A percentile compares a stretch with the other conserved stretches of the same genome.
Conservation (phyloP, 2,797 vertebrate species). For the Anas capensis region DNA sequence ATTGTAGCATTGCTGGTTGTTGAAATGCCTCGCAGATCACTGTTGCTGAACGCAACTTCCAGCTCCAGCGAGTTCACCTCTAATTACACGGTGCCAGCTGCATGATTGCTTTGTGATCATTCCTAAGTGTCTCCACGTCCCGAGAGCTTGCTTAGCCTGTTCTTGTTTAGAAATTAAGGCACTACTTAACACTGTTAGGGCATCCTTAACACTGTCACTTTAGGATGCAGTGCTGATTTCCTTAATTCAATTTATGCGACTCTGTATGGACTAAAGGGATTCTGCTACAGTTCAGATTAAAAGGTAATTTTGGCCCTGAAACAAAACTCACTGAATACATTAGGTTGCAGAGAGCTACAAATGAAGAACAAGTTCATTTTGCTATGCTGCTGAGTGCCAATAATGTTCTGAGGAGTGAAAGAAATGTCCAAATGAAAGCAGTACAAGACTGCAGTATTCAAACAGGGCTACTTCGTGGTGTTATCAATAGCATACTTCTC, state of each 20-base stretch:
- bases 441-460: neutral
- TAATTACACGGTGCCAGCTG: neutral
- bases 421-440: neutral
- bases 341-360: neutral
- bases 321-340: neutral
- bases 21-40: neutral
- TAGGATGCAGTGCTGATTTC: neutral
- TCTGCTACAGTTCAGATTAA: neutral
- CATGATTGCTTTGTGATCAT: neutral
- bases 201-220: neutral
- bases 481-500: neutral
- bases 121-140: neutral
- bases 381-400: neutral
- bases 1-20: neutral
- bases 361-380: neutral
- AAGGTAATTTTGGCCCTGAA: neutral
- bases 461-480: accelerated
- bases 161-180: neutral
- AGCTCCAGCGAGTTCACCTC: neutral
- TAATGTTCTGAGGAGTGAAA: neutral
- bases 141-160: neutral
- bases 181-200: neutral
- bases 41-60: neutral
- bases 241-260: neutral
- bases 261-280: neutral